Conservation (phyloP, 2,797 vertebrate genomes). For the Dendrocincla tyrannina region DNA sequence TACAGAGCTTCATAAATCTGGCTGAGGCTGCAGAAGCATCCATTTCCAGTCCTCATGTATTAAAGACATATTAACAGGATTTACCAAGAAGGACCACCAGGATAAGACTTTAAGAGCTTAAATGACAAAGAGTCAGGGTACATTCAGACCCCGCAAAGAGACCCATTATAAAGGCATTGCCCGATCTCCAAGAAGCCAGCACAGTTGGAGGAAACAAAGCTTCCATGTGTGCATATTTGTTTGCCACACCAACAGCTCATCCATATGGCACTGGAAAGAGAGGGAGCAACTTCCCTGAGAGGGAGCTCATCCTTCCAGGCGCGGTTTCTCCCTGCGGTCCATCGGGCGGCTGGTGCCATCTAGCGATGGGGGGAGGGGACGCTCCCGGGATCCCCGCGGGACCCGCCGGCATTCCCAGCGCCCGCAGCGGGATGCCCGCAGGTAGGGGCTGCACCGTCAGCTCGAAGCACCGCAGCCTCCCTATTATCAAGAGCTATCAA, state of each 20-base stretch:
- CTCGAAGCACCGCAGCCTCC: accelerated
- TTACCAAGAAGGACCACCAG: not conserved
- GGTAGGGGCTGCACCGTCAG: accelerated
- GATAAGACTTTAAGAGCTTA: not conserved
- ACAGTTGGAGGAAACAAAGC: not conserved
- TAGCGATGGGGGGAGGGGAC: conserved; percentile 8
- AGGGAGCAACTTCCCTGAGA: accelerated
- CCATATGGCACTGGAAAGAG: accelerated
- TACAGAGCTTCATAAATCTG: not conserved
- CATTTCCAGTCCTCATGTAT: not conserved
- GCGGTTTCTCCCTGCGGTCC: accelerated
- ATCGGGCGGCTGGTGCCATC: conserved; percentile 42
- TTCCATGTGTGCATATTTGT: accelerated
- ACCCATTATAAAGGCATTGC: accelerated
- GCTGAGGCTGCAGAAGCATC: not conserved
- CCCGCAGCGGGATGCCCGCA: no score
- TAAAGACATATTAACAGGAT: not conserved
- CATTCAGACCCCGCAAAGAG: accelerated
- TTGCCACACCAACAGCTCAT: not conserved
- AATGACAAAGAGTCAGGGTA: not conserved
- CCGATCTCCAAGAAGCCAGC: not conserved
- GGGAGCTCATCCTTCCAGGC: accelerated
- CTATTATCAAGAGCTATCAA: not conserved
- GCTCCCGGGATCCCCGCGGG: no score
- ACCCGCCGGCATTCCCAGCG: not conserved